Evolutionary conservation across 2,797 vertebrate genomes (phyloP).

Genomic region (Sylvilagus floridanus): DNA sequence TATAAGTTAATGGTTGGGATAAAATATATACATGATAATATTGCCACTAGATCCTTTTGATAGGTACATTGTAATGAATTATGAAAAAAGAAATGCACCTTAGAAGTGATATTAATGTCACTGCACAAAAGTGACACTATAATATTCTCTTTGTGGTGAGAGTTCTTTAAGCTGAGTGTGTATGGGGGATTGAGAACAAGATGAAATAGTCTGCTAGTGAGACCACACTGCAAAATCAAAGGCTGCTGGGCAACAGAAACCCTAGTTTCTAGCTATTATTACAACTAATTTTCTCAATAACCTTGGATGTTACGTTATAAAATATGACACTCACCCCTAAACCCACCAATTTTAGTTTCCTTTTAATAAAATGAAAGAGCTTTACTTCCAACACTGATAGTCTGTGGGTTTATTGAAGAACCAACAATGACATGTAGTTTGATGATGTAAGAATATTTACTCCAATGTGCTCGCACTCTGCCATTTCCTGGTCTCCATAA

Average conservation of each 20-base stretch:
- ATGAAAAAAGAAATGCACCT: background rate
- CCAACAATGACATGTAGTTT: background rate
- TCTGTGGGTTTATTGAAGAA: background rate
- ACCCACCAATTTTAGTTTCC: background rate
- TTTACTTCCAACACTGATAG: background rate
- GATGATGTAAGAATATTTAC: background rate
- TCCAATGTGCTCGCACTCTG: background rate
- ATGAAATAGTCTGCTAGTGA: background rate
- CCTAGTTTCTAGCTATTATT: background rate
- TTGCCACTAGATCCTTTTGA: background rate
- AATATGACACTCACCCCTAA: background rate
- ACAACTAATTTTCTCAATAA: background rate
- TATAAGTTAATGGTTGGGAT: background rate
- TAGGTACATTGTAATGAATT: background rate
- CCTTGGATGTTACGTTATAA: background rate
- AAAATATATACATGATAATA: background rate
- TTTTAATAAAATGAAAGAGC: background rate
- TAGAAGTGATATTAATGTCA: background rate
- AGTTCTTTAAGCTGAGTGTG: background rate
- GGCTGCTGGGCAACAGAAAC: background rate
- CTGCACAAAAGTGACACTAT: background rate
- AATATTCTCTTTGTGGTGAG: background rate
- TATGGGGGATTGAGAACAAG: background rate
- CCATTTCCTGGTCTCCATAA: background rate
- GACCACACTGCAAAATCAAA: background rate